Base-by-base conservation (phyloP, 2,113 vertebrate species). In the Limnothrissa miodon region DNA sequence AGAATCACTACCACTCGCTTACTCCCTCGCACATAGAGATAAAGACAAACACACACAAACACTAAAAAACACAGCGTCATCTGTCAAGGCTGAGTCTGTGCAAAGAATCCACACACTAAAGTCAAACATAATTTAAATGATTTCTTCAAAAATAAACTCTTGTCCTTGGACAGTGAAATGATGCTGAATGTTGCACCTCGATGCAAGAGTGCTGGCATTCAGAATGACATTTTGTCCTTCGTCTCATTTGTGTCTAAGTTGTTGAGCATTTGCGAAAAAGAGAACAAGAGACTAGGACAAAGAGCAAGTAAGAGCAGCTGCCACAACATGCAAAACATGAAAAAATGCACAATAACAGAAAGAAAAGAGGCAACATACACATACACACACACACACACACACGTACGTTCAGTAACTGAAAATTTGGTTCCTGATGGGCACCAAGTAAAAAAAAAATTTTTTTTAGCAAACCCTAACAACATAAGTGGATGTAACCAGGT, bases 241-340 rank as follows among this genome's bases (percentile, higher is more conserved):
- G 25, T n/a, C 25, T 11, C 10, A n/a, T 23, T 19, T 56, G 5
- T 56, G 53, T 62, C 5, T 0, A n/a, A 53, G 51, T 53, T 53
- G 6, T 6, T 29, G 23, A 11, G 56, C 56, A 62, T 10, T 29
- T 10, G 5, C 29, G 56, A 29, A 62, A 25, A 62, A 62, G 23
- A 29, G 56, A 29, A n/a, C n/a, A 29, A 62, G 2, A 62, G 5
- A 11, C 56, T 29, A 21, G 4, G 19, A 56, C 8, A 56, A 21
- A 56, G 8, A 4, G 19, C 53, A 56, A 17, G 29, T n/a, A n/a
- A n/a, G n/a, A n/a, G n/a, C n/a, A n/a, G n/a, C n/a, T n/a, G n/a
- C n/a, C n/a, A n/a, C n/a, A n/a, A n/a, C n/a, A n/a, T 19, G 15
- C 87, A 89, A 92, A 90, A 88, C 85, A 84, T 87, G 84, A 85